Percentiles rank a stretch among this genome's conserved stretches.
Evolutionary conservation across 2,113 vertebrate species (phyloP).

Genomic region (Trogon surrucura): DNA sequence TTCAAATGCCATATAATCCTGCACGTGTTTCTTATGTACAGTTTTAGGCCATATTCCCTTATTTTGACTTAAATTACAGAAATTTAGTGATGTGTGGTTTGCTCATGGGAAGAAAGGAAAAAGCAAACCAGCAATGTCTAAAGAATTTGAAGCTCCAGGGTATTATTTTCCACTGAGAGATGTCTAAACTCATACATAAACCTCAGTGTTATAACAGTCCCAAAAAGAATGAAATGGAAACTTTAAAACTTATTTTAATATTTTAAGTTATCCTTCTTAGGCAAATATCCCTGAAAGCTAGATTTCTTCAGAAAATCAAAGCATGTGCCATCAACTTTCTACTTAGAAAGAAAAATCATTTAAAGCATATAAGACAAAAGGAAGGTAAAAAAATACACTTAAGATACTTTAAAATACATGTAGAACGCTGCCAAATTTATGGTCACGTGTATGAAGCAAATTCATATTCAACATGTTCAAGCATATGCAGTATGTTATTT

Average conservation of each 20-base stretch:
- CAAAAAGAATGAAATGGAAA: background rate
- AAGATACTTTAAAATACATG: background rate
- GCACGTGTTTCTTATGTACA: background rate
- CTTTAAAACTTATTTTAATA: background rate
- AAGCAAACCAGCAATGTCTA: background rate
- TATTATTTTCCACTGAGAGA: background rate
- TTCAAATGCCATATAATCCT: background rate
- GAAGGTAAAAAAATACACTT: background rate
- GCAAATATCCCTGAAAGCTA: background rate
- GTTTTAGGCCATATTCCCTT: background rate
- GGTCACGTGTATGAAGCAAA: background rate
- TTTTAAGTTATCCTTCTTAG: background rate
- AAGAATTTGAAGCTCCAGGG: background rate
- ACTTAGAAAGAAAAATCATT: background rate
- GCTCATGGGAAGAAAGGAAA: background rate
- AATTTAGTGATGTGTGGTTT: background rate
- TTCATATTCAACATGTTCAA: background rate
- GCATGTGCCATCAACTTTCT: background rate
- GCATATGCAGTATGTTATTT: background rate
- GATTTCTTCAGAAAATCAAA: background rate
- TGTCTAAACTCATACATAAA: conserved; percentile 1
- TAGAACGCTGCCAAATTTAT: background rate
- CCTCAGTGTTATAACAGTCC: background rate
- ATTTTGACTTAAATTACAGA: background rate
- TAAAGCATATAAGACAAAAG: background rate